Evolutionary conservation across 2,888 invertebrate genomes (phyloP).

Genomic region (Drosophila kokeensis): DNA sequence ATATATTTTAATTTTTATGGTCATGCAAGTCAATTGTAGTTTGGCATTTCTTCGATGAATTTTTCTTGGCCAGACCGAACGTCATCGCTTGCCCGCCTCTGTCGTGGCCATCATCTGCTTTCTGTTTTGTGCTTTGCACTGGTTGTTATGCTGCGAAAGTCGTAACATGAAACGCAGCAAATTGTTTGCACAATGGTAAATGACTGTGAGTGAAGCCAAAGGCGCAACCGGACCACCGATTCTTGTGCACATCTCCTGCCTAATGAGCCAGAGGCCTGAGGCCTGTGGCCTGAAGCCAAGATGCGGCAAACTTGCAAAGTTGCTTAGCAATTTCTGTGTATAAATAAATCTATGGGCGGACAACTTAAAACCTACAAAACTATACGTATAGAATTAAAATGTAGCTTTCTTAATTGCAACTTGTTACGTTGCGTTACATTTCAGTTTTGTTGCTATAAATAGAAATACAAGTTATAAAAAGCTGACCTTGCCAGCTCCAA

Average conservation of each 20-base stretch:
- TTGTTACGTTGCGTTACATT: constrained; percentile 10
- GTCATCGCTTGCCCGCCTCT: constrained; percentile 30
- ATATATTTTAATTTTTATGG: constrained; percentile 83
- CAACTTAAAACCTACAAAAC: constrained; percentile 10
- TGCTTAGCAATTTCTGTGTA: constrained; percentile 13
- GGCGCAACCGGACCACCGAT: constrained; percentile 31
- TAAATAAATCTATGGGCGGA: constrained; percentile 45
- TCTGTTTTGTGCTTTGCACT: constrained; percentile 39
- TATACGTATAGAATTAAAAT: constrained; percentile 32
- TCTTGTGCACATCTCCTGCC: constrained; percentile 25
- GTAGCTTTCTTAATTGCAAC: constrained; percentile 24
- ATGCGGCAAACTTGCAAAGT: constrained; percentile 22
- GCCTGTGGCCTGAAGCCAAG: constrained; percentile 14
- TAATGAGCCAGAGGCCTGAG: constrained; percentile 11
- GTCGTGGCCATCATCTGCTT: constrained; percentile 56
- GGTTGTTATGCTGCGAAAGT: constrained; percentile 59
- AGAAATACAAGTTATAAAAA: constrained; percentile 13
- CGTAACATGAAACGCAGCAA: constrained; percentile 76
- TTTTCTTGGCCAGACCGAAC: constrained; percentile 40
- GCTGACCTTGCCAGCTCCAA: neutral
- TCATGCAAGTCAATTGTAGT: constrained; percentile 82
- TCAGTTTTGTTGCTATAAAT: constrained; percentile 20
- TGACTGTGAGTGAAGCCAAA: constrained; percentile 50
- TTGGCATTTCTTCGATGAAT: constrained; percentile 79
- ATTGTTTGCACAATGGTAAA: constrained; percentile 70